Evolutionary conservation across 2,113 vertebrate genomes (phyloP).

Genomic region (Rhynchopsitta pachyrhyncha): DNA sequence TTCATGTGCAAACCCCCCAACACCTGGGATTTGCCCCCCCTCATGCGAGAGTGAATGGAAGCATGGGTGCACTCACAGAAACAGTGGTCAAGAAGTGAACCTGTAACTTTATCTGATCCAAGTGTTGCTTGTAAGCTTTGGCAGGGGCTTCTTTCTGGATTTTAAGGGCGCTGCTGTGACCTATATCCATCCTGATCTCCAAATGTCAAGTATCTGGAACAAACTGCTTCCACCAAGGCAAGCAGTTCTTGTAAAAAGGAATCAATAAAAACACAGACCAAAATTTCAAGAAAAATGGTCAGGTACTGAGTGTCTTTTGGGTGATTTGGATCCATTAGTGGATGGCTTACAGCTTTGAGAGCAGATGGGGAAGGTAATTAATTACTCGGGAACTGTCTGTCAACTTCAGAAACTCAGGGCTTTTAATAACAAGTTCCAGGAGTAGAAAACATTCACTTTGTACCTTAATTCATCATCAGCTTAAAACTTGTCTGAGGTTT

Average conservation of each 20-base stretch:
- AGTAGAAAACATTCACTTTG: constrained; percentile 49
- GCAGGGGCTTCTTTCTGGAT: neutral
- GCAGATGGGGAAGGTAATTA: neutral
- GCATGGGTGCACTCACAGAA: fast-evolving
- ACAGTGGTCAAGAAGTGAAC: neutral
- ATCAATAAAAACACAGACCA: neutral
- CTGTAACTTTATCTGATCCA: neutral
- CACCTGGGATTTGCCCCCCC: neutral
- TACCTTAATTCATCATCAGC: constrained; percentile 64
- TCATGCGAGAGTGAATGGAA: neutral
- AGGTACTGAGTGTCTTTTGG: constrained; percentile 1
- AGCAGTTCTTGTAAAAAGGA: neutral
- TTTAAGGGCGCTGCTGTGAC: neutral
- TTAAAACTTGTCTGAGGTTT: constrained; percentile 50
- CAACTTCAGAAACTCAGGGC: constrained; percentile 10
- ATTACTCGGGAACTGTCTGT: constrained; percentile 43
- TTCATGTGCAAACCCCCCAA: neutral
- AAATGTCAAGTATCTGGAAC: constrained; percentile 37
- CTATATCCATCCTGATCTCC: neutral
- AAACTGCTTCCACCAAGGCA: constrained; percentile 6
- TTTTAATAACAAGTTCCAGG: constrained; percentile 54
- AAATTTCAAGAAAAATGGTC: neutral
- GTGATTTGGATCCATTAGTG: constrained; percentile 8
- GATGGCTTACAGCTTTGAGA: neutral
- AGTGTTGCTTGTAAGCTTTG: neutral